Percentiles rank a stretch among this genome's conserved stretches.
These are phyloP conservation scores for Drosophila novamexicana DNA, from an alignment of 1,140 invertebrate genomes.

Conservation along the genomic window DNA sequence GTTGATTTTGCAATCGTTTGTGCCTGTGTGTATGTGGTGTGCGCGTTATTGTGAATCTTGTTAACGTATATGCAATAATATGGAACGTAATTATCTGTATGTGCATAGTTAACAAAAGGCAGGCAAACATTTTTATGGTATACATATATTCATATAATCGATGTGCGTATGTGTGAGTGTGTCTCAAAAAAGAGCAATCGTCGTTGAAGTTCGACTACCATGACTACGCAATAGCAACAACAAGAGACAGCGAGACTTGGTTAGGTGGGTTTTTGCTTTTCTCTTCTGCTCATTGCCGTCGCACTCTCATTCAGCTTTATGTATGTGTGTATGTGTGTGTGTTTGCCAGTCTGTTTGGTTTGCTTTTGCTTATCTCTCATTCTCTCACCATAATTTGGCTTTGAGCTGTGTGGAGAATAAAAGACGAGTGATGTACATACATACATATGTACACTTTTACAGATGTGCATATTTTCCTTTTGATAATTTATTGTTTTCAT, in stretches of 20 bases:
- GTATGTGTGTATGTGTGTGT: conserved; percentile 15
- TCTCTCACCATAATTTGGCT: conserved; percentile 17
- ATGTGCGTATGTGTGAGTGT: conserved; percentile 38
- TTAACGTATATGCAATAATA: conserved; percentile 47
- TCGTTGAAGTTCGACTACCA: conserved; percentile 74
- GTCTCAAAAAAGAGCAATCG: conserved; percentile 64
- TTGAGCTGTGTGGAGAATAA: conserved; percentile 36
- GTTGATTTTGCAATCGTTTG: conserved; percentile 50
- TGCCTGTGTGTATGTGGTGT: conserved; percentile 27
- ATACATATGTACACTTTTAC: conserved; percentile 37
- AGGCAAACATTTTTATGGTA: conserved; percentile 64
- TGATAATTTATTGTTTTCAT: conserved; percentile 76
- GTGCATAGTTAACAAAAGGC: conserved; percentile 35
- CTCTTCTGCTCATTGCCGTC: conserved; percentile 47
- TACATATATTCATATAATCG: conserved; percentile 79
- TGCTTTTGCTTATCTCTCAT: conserved; percentile 26
- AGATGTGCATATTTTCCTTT: conserved; percentile 44
- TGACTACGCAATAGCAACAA: conserved; percentile 81
- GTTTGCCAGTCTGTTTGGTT: conserved; percentile 32
- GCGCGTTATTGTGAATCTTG: conserved; percentile 48
- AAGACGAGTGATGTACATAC: conserved; percentile 48
- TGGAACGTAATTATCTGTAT: conserved; percentile 30
- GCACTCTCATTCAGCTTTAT: conserved; percentile 38
- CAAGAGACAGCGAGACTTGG: conserved; percentile 52
- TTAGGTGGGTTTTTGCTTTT: conserved; percentile 47